A percentile compares a stretch with the other conserved stretches of the same genome.
These are phyloP conservation scores for Coenobita brevimanus DNA, from an alignment of 1,140 invertebrate species.

Conservation along the genomic window DNA sequence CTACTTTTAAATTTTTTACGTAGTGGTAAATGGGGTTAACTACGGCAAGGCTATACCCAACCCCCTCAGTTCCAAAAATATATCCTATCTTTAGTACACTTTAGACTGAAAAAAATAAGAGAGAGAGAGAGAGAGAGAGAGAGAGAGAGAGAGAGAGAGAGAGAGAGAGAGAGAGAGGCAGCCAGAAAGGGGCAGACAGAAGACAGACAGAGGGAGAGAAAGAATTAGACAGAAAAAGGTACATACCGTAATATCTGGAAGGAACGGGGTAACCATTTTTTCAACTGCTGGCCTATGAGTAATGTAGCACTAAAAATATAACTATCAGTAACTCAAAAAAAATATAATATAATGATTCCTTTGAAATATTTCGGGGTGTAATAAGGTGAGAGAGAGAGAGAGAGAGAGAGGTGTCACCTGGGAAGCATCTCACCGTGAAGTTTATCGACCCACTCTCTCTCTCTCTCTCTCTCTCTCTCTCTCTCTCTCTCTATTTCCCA, in stretches of 20 bases:
- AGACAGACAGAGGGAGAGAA: not conserved
- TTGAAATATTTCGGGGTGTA: no score
- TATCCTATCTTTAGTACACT: not conserved
- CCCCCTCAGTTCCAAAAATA: no score
- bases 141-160: not conserved
- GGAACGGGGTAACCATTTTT: not conserved
- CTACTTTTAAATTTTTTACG: no score
- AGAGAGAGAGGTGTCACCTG: not conserved
- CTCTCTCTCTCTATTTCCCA: not conserved
- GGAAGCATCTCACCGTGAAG: not conserved
- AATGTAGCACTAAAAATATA: no score
- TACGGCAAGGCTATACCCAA: no score
- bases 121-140: slow-evolving; percentile 14
- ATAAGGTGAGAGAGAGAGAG: not conserved
- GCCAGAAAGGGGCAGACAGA: not conserved
- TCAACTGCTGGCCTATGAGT: not conserved
- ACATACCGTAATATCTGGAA: not conserved
- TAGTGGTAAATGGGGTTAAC: no score
- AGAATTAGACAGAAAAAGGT: not conserved
- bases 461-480: not conserved
- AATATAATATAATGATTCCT: no score
- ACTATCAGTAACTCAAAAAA: no score
- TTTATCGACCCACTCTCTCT: not conserved
- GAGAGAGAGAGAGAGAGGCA: slow-evolving; percentile 6
- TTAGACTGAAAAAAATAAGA: not conserved